phyloP scores from a whole-genome alignment of 2,797 vertebrate species.

The Toxotes lorentzi region DNA sequence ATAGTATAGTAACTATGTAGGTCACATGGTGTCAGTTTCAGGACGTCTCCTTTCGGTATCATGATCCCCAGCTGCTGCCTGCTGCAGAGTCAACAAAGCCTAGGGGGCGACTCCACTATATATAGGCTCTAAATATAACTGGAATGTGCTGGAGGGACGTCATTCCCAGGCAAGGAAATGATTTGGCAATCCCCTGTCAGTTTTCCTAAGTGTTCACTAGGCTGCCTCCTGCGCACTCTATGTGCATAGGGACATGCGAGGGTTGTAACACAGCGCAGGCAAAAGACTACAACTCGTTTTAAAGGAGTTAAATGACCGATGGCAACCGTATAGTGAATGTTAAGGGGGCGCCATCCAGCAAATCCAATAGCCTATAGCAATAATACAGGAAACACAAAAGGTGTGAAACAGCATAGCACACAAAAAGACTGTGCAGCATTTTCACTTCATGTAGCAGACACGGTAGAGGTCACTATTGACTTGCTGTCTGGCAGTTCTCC shows the following conservation, averaged over 20 bases:
- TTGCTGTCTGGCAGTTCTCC: slow-evolving; percentile 4
- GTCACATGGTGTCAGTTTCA: slow-evolving; percentile 53
- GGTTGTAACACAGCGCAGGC: background rate
- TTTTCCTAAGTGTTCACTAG: slow-evolving; percentile 64
- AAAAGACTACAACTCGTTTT: background rate
- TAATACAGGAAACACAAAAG: background rate
- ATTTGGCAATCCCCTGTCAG: slow-evolving; percentile 81
- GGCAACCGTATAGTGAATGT: background rate
- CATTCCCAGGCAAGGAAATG: slow-evolving; percentile 77
- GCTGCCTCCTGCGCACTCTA: slow-evolving; percentile 57
- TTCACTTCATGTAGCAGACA: slow-evolving; percentile 18
- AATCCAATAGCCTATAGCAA: background rate
- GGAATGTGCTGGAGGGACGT: slow-evolving; percentile 80
- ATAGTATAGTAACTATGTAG: slow-evolving; percentile 8
- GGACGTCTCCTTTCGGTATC: slow-evolving; percentile 19
- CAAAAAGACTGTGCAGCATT: background rate
- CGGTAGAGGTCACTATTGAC: slow-evolving; percentile 50
- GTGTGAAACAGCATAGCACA: background rate
- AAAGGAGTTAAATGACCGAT: background rate
- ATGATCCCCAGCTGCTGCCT: slow-evolving; percentile 28
- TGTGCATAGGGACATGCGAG: slow-evolving; percentile 42
- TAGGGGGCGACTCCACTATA: slow-evolving; percentile 85
- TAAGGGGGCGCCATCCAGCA: rapidly evolving
- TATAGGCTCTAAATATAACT: slow-evolving; percentile 92
- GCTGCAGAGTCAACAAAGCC: slow-evolving; percentile 75